These are phyloP conservation scores for Synodontis membranacea DNA, from an alignment of 2,113 vertebrate species.

Conservation along the genomic window DNA sequence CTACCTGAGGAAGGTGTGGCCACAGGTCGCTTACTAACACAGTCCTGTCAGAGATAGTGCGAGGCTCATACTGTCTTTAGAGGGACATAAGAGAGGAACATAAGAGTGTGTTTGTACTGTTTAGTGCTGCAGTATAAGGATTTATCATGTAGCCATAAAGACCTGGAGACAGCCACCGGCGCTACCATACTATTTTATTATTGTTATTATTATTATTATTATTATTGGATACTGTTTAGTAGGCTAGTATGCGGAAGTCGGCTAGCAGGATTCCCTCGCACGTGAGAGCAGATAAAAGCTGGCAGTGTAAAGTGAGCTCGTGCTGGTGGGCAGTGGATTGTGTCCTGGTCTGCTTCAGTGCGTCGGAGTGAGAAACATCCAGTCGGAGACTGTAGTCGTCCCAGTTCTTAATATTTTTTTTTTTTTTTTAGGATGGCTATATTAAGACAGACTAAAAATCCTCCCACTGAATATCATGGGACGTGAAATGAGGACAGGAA, in stretches of 20 bases:
- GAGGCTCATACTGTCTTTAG: background rate
- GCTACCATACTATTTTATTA: background rate
- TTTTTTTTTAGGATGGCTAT: slow-evolving; percentile 7
- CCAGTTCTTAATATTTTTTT: background rate
- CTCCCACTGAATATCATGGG: slow-evolving; percentile 10
- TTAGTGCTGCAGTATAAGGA: background rate
- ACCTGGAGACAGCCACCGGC: background rate
- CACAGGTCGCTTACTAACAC: background rate
- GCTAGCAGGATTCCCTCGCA: background rate
- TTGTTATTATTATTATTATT: too few species aligned
- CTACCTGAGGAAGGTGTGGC: background rate
- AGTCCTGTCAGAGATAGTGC: background rate
- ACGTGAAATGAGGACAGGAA: slow-evolving; percentile 21
- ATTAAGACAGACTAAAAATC: background rate
- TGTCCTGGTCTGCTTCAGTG: background rate
- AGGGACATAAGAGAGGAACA: too few species aligned
- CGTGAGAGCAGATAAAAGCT: background rate
- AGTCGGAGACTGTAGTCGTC: background rate
- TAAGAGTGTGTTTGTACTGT: background rate
- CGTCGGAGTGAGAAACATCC: background rate
- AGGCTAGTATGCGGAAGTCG: background rate
- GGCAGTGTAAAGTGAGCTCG: background rate
- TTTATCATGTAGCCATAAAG: background rate
- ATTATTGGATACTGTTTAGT: background rate
- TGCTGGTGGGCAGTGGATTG: background rate